These are phyloP conservation scores for Parazoanthus swiftii DNA, from an alignment of 92 coral and sea anemone genomes.

Conservation along the genomic window DNA sequence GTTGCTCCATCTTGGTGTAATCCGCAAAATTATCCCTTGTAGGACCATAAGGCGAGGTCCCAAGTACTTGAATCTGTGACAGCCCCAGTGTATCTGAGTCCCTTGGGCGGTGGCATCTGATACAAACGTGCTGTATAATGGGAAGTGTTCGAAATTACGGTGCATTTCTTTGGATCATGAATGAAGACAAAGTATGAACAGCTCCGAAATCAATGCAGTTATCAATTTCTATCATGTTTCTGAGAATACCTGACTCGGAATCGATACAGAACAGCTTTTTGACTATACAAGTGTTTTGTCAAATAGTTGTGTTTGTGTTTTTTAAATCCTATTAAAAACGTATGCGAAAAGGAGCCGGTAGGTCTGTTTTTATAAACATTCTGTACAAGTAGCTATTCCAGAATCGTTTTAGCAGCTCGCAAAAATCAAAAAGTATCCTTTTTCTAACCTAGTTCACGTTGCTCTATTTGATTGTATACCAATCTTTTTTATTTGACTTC, in stretches of 20 bases:
- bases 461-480: too few species aligned
- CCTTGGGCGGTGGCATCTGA: constrained; percentile 92
- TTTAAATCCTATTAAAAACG: too few species aligned
- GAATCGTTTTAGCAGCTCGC: too few species aligned
- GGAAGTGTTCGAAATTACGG: not conserved
- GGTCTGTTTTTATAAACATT: too few species aligned
- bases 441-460: too few species aligned
- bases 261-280: not conserved
- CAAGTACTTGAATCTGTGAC: constrained; percentile 89
- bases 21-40: constrained; percentile 39
- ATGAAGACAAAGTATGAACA: not conserved
- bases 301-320: not conserved
- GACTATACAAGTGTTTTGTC: not conserved
- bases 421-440: too few species aligned
- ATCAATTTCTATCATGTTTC: not conserved
- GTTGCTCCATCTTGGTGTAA: constrained; percentile 47
- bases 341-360: too few species aligned
- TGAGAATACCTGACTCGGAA: too few species aligned
- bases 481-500: too few species aligned
- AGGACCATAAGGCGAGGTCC: constrained; percentile 81
- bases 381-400: too few species aligned
- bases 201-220: not conserved
- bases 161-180: not conserved
- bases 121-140: constrained; percentile 68
- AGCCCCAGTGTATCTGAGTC: constrained; percentile 92